Base-by-base conservation (phyloP, 2,888 invertebrate genomes). In the Brachylomia viminalis region DNA sequence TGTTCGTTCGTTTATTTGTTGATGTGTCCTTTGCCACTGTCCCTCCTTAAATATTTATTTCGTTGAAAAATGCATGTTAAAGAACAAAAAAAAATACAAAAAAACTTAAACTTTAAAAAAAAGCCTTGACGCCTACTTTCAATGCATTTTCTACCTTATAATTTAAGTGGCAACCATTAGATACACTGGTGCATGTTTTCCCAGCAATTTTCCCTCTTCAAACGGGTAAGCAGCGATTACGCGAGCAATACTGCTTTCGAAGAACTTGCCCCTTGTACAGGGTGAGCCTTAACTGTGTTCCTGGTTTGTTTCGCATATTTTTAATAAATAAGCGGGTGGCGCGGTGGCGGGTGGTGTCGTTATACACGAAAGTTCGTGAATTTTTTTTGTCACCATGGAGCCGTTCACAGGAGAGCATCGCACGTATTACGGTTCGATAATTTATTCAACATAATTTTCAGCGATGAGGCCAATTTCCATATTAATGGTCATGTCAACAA, bases 191-290 rank as follows among this genome's bases (percentile, higher is more conserved):
- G 59, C 23, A 59, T 65, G 33, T 69, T 52, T 79, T 59, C 17
- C 10, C 6, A 59, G 33, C 30, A 70, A 76, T 79, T 76, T 76
- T 5, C 17, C 13, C 1, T 58, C 30, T 42, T 67, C 38, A 52
- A 59, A 45, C 8, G 0, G 33, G n/a, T 17, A 33, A 52, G 27
- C 23, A 59, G 3, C 27, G 45, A 59, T 33, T 59, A 52, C 7
- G 10, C 10, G 0, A 78, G 11, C 23, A 11, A 1, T 6, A 33
- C 42, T 10, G 13, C 5, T 52, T 79, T 52, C 71, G 17, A 13
- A 52, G 69, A 78, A 76, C 58, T 42, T 20, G 27, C 47, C 10
- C n/a, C 6, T 11, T 38, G 7, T 38, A 38, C 38, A 38, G 38
- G 38, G 38, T 38, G n/a, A n/a, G n/a, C n/a, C n/a, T n/a, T n/a